Evolutionary conservation across 1,140 invertebrate species (phyloP), one percentile per base, ranked within the genome.

Genomic region (Sinonovacula constricta): DNA sequence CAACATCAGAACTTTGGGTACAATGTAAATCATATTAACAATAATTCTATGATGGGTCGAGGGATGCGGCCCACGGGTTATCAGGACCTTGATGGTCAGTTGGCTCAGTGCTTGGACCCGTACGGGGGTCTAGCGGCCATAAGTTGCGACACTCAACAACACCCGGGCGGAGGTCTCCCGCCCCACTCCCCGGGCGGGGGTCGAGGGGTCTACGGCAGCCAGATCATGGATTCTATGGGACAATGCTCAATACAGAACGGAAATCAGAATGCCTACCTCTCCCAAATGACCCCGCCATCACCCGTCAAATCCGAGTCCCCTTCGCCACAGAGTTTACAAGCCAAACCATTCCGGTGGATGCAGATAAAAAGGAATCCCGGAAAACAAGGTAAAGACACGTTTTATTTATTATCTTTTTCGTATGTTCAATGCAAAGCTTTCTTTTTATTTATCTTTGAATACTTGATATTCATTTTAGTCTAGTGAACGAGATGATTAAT

Each of bases 281-380:
- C 65, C 31, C 85, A 82, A 39, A 83, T 80, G 54, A 66, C 80
- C 5, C 76, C 75, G 28, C 76, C 81, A 10, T 83, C 83, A 60
- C 84, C 83, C 26, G 81, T 86, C 28, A 86, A 88, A 62, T 74
- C 81, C n/a, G 84, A 88, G 57, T 81, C 80, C n/a, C 70, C 75
- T 28, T 81, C 81, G 22, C 80, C 81, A 33, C 87, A 85, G 54
- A 82, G 70, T 31, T 75, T 85, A 31, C 79, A 83, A 62, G 78
- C 76, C 49, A 89, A 89, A 74, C 88, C 88, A 2, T 89, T 87
- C 71, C 70, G 87, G 18, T 89, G 88, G 88, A 89, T 89, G 88
- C 87, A 87, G 71, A 89, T 89, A 56, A 88, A 88, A 80, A 49
- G 88, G 59, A 88, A 87, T 51, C 82, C 86, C 0, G 76, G 81